Evolutionary conservation across 2,797 vertebrate species (phyloP).

Genomic region (Meda fulgida): DNA sequence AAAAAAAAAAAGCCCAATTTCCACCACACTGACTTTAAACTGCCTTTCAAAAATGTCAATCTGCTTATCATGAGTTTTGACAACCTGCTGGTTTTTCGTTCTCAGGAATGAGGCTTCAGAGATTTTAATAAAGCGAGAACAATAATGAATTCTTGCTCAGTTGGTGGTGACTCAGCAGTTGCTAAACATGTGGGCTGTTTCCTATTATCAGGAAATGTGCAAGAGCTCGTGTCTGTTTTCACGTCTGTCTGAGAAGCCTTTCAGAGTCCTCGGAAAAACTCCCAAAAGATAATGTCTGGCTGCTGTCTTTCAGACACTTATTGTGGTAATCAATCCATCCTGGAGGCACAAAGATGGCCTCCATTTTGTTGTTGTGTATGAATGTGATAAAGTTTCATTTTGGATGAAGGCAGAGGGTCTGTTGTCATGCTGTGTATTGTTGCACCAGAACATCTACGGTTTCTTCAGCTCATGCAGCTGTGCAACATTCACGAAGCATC

Average conservation of each 20-base stretch:
- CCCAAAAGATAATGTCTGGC: background rate
- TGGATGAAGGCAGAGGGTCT: slow-evolving; percentile 8
- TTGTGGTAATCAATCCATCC: slow-evolving; percentile 12
- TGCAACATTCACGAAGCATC: background rate
- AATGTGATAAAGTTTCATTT: slow-evolving; percentile 13
- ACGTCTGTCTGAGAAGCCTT: slow-evolving; percentile 8
- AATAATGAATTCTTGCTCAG: slow-evolving; percentile 22
- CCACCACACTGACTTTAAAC: background rate
- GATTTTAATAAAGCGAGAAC: slow-evolving; percentile 22
- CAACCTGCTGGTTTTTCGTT: slow-evolving; percentile 27
- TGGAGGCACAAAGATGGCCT: slow-evolving; percentile 20
- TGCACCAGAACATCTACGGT: slow-evolving; percentile 1
- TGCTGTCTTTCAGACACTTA: background rate
- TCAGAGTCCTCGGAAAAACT: background rate
- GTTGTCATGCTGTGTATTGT: slow-evolving; percentile 2
- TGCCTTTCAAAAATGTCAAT: slow-evolving; percentile 8
- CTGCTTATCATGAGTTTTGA: slow-evolving; percentile 5
- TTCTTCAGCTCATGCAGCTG: background rate
- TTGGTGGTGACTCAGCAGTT: slow-evolving; percentile 24
- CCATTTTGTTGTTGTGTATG: background rate
- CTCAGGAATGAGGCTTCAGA: slow-evolving; percentile 6
- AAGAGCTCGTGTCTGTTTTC: slow-evolving; percentile 5
- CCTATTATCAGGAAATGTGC: background rate
- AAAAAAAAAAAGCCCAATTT: background rate
- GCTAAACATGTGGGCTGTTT: background rate